Evolutionary conservation across 2,797 vertebrate species (phyloP).

Genomic region (Ctenopoma multispine): DNA sequence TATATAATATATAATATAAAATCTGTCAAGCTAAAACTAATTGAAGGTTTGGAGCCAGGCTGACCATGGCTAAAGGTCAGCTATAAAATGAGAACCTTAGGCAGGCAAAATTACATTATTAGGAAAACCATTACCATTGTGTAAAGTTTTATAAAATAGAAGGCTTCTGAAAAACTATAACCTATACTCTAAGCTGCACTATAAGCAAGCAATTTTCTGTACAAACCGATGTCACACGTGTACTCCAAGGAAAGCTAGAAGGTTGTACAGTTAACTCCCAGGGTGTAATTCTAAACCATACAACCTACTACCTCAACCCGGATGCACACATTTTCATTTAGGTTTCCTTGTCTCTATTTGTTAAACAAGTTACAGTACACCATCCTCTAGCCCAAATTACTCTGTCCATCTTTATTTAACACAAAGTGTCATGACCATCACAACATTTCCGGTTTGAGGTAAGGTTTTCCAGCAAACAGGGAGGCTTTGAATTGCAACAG

Average conservation of each 20-base stretch:
- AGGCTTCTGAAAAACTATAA: neutral
- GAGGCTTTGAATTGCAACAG: neutral
- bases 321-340: slow-evolving; percentile 94
- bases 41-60: slow-evolving; percentile 41
- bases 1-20: slow-evolving; percentile 53
- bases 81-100: slow-evolving; percentile 39
- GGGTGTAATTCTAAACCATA: slow-evolving; percentile 99
- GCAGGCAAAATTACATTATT: slow-evolving; percentile 23
- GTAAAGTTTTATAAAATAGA: neutral
- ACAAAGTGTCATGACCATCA: neutral
- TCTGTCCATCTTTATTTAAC: neutral
- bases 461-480: neutral
- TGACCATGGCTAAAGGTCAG: slow-evolving; percentile 55
- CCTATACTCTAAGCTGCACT: neutral
- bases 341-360: slow-evolving; percentile 81
- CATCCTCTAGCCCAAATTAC: neutral
- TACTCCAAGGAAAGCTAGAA: slow-evolving; percentile 99
- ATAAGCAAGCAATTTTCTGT: slow-evolving; percentile 11
- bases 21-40: slow-evolving; percentile 47
- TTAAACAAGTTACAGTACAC: neutral
- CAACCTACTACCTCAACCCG: slow-evolving; percentile 99
- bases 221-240: slow-evolving; percentile 92
- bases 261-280: slow-evolving; percentile 99
- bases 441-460: slow-evolving; percentile 1
- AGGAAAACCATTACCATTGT: slow-evolving; percentile 19